phyloP scores from a whole-genome alignment of 2,113 vertebrate species.

The Myotis lucifugus region DNA sequence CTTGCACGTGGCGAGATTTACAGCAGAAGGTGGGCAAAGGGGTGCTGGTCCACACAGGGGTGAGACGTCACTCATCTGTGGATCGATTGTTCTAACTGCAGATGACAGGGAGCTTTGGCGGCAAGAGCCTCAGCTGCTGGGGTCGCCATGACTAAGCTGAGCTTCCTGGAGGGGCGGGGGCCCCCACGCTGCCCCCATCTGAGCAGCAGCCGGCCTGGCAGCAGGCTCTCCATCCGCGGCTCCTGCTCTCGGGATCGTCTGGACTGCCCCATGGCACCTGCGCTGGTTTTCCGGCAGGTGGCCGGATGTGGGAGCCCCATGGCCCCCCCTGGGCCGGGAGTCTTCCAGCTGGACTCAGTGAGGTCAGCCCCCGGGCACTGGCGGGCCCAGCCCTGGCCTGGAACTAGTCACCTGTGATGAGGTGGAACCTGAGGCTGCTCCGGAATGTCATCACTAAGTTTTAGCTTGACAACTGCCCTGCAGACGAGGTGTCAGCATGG shows the following conservation, averaged over 20 bases:
- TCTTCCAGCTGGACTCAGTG: neutral
- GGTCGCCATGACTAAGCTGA: accelerated
- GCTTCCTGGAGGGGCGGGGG: accelerated
- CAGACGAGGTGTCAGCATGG: neutral
- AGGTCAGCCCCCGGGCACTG: neutral
- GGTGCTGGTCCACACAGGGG: neutral
- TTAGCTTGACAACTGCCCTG: neutral
- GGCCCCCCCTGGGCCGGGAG: accelerated
- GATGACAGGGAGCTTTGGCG: neutral
- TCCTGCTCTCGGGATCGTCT: neutral
- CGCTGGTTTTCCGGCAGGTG: neutral
- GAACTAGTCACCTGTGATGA: neutral
- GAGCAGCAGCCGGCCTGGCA: neutral
- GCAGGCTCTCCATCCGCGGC: neutral
- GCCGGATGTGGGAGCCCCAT: neutral
- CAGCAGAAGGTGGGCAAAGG: neutral
- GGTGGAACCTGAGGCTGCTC: neutral
- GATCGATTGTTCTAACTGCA: neutral
- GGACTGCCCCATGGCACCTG: neutral
- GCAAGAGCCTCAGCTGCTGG: too few species aligned
- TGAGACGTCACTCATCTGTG: too few species aligned
- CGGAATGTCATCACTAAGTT: neutral
- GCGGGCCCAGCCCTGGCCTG: neutral
- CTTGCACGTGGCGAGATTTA: neutral
- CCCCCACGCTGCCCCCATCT: accelerated